Conservation (phyloP, 1,140 invertebrate genomes). For the Rhizoglyphus robini region DNA sequence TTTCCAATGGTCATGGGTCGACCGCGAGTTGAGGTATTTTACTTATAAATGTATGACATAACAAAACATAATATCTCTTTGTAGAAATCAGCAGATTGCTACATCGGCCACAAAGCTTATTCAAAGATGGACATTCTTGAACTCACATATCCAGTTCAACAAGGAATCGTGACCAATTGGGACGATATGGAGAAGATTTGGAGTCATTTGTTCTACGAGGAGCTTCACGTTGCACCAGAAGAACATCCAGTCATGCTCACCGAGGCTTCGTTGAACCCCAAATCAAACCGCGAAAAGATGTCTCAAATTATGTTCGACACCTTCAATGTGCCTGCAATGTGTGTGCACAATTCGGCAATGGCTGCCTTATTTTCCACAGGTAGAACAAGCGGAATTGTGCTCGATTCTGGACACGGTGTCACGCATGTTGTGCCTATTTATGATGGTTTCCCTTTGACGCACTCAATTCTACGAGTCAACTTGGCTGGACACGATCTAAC, state of each 20-base stretch:
- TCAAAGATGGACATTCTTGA: slow-evolving; percentile 56
- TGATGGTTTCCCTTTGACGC: slow-evolving; percentile 63
- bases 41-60: neutral
- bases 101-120: slow-evolving; percentile 76
- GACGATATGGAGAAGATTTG: no score
- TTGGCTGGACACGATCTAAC: no score
- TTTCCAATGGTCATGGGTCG: neutral
- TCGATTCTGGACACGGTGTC: no score
- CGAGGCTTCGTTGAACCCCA: slow-evolving; percentile 81
- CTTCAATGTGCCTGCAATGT: slow-evolving; percentile 41
- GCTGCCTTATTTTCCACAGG: slow-evolving; percentile 56
- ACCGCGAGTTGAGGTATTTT: neutral
- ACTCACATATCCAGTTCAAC: slow-evolving; percentile 46
- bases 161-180: no score
- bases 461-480: slow-evolving; percentile 77
- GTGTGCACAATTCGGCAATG: slow-evolving; percentile 53
- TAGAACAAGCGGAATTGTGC: no score
- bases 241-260: no score
- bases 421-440: no score
- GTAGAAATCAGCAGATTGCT: no score
- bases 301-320: no score
- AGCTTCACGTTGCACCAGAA: slow-evolving; percentile 80
- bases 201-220: slow-evolving; percentile 55
- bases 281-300: no score
- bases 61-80: no score